Base-by-base conservation (phyloP, 2,797 vertebrate genomes). In the Clarias fuscus region DNA sequence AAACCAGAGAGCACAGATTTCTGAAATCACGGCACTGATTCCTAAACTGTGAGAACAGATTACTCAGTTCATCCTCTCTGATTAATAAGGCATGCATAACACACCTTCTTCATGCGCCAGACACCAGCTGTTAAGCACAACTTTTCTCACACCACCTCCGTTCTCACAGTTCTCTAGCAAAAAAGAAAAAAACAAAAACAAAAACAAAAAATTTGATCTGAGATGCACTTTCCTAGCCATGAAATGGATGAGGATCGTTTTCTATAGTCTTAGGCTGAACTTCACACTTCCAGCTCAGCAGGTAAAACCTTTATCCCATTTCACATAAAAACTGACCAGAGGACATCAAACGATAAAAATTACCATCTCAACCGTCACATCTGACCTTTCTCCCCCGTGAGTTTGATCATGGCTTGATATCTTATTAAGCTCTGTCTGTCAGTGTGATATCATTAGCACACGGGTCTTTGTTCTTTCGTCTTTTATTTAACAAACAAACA, bases 341-440 rank as follows among this genome's bases (percentile, higher is more conserved):
- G 6, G 24, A 75, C 43, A 75, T 75, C 72, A 75, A 75, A 56
- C n/a, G 72, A 53, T 75, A 75, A 56, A 75, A 56, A 75, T 75
- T n/a, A 75, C 48, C 72, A 56, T 75, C 72, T 75, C 72, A 27
- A 27, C 10, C 43, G 27, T 53, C 43, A 30, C 72, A 75, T 27
- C 24, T 56, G 72, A 75, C 72, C 72, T 56, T 18, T 27, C 37
- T n/a, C 14, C 70, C 20, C 20, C 11, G 2, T 72, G 13, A 75
- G 72, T 53, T 53, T 75, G 72, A 75, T 75, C 27, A 17, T 27
- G 72, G 72, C n/a, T 7, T 56, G 43, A 43, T 75, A 75, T 75
- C 27, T 75, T 75, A 75, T 27, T 27, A n/a, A 17, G 70, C 70
- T 73, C 40, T n/a, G 43, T 75, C 43, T 27, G 43, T 24, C 37